phyloP scores from a whole-genome alignment of 1,140 invertebrate genomes.

The Pemphigus obesinymphae region DNA sequence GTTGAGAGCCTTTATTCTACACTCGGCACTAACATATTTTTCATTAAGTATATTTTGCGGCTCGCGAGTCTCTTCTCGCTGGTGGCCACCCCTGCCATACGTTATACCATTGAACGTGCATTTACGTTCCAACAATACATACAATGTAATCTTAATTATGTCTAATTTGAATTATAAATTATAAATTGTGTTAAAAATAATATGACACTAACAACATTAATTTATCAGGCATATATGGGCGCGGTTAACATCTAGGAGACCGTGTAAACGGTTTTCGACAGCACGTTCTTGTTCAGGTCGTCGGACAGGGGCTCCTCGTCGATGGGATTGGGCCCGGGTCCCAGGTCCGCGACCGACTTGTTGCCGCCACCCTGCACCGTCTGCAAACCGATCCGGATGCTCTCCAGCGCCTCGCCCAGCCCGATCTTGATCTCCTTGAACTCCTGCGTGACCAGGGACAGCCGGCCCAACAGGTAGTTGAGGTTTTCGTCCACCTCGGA shows the following conservation, averaged over 20 bases:
- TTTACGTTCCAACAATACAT: too few relatives aligned
- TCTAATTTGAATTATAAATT: too few relatives aligned
- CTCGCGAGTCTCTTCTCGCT: too few relatives aligned
- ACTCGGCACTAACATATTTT: too few relatives aligned
- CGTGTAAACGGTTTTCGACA: conserved; percentile 24
- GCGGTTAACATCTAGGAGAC: not conserved
- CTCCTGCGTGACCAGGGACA: conserved; percentile 77
- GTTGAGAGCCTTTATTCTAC: too few relatives aligned
- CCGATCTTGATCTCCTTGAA: conserved; percentile 78
- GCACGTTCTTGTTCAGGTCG: not conserved
- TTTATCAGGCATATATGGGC: too few relatives aligned
- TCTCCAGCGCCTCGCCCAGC: conserved; percentile 65
- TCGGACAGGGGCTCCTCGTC: conserved; percentile 43
- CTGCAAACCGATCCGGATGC: conserved; percentile 64
- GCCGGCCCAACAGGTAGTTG: conserved; percentile 74
- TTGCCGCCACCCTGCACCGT: conserved; percentile 48
- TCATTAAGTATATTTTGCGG: too few relatives aligned
- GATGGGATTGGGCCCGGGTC: conserved; percentile 47
- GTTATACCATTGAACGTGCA: too few relatives aligned
- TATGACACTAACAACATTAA: too few relatives aligned
- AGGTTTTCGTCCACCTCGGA: conserved; percentile 76
- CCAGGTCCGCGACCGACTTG: conserved; percentile 46
- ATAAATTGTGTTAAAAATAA: too few relatives aligned
- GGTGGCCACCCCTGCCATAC: too few relatives aligned
- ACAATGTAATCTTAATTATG: too few relatives aligned